phyloP scores from a whole-genome alignment of 2,888 invertebrate species.

The Eupelmus urozonus region DNA sequence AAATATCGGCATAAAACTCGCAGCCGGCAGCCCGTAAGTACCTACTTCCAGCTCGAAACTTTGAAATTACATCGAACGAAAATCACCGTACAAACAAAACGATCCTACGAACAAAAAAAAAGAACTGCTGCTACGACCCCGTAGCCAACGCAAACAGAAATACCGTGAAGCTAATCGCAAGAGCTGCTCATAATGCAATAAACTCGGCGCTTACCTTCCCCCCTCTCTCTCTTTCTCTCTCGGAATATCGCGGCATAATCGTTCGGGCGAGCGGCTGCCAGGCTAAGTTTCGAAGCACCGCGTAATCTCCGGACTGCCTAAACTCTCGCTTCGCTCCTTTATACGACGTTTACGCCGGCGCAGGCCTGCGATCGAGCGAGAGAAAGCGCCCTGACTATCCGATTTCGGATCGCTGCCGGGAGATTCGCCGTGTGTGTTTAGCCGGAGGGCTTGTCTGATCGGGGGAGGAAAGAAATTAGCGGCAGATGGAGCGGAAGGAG shows the following conservation, averaged over 20 bases:
- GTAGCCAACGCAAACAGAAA: slow-evolving; percentile 16
- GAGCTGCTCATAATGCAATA: slow-evolving; percentile 34
- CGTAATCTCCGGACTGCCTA: no score
- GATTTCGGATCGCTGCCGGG: no score
- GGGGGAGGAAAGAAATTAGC: no score
- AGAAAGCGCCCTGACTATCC: no score
- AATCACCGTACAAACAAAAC: background rate
- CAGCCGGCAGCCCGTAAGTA: slow-evolving; percentile 22
- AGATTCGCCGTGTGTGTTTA: no score
- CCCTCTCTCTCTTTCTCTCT: background rate
- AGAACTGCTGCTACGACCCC: no score
- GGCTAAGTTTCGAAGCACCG: slow-evolving; percentile 39
- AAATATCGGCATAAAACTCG: background rate
- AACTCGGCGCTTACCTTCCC: slow-evolving; percentile 4
- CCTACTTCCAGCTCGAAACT: background rate
- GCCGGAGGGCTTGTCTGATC: no score
- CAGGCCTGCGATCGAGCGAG: no score
- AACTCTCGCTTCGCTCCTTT: no score
- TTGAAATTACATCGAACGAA: slow-evolving; percentile 6
- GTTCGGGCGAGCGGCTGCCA: slow-evolving; percentile 14
- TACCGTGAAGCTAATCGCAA: slow-evolving; percentile 5
- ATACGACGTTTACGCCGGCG: no score
- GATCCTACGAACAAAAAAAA: no score
- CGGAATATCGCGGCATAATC: slow-evolving; percentile 40
- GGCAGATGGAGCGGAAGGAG: no score